phyloP scores from a whole-genome alignment of 2,888 invertebrate genomes.

The Seira sanloemensis region DNA sequence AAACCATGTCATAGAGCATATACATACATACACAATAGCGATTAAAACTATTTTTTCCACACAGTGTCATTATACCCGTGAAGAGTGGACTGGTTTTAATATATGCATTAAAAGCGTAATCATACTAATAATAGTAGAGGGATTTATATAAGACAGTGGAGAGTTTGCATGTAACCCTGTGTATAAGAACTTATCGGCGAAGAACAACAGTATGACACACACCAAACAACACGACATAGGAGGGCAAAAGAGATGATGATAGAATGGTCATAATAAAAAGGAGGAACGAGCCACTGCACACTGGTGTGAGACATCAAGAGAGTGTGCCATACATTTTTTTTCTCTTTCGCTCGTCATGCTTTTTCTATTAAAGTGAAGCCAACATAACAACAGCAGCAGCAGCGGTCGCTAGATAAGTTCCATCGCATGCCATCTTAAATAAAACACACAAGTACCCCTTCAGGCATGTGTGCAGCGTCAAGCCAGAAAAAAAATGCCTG shows the following conservation, averaged over 20 bases:
- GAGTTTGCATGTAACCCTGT: not conserved
- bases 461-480: conserved; percentile 57
- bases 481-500: too few species aligned
- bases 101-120: not conserved
- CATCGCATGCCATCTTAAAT: conserved; percentile 61
- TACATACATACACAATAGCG: not conserved
- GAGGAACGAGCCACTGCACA: conserved; percentile 58
- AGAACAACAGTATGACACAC: conserved; percentile 42
- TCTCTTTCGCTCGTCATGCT: conserved; percentile 18
- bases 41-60: not conserved
- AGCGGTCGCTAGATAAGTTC: conserved; percentile 54
- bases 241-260: conserved; percentile 48
- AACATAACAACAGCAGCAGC: not conserved
- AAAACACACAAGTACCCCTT: conserved; percentile 58
- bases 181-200: conserved; percentile 2
- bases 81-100: not conserved
- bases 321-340: conserved; percentile 62
- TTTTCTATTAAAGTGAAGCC: conserved; percentile 43
- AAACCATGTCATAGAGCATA: not conserved
- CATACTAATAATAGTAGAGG: not conserved
- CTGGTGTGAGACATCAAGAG: conserved; percentile 60
- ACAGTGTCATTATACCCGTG: not conserved
- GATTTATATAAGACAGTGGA: not conserved
- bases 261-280: conserved; percentile 58
- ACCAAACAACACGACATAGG: conserved; percentile 42